These are phyloP conservation scores for Acleris emargana DNA, from an alignment of 2,888 invertebrate genomes.

Conservation along the genomic window DNA sequence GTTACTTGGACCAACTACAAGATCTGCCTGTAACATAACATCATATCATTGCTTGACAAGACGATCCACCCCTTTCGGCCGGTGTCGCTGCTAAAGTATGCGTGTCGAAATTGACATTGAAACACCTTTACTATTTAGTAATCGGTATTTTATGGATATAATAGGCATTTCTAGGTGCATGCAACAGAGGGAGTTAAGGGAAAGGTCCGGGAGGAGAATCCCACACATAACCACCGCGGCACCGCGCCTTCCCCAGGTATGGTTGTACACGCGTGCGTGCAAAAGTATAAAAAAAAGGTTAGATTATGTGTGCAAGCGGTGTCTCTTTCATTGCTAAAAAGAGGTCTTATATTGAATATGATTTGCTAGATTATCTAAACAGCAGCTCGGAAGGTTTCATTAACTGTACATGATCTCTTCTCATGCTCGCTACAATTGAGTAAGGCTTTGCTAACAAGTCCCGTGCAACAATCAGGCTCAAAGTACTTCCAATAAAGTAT, in stretches of 20 bases:
- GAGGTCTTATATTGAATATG: too few species aligned
- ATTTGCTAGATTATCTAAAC: too few species aligned
- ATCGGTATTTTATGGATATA: not conserved
- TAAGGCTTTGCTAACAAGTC: constrained; percentile 31
- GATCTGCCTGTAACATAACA: constrained; percentile 13
- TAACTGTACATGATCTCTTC: too few species aligned
- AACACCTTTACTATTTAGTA: constrained; percentile 15
- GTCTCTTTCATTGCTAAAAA: too few species aligned
- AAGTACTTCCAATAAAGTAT: constrained; percentile 23
- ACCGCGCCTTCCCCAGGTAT: too few species aligned
- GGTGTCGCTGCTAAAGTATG: constrained; percentile 27
- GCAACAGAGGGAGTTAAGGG: too few species aligned
- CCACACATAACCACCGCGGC: too few species aligned
- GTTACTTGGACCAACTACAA: constrained; percentile 18
- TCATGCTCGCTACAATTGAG: constrained; percentile 20
- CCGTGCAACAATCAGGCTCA: constrained; percentile 27
- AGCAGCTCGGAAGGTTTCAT: too few species aligned
- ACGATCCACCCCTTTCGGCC: constrained; percentile 34
- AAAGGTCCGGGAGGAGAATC: too few species aligned
- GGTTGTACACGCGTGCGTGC: too few species aligned
- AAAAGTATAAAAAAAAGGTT: too few species aligned
- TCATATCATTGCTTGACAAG: constrained; percentile 35
- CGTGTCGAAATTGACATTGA: constrained; percentile 34
- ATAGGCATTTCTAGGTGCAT: not conserved
- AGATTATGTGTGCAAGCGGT: too few species aligned